These are phyloP conservation scores for Drosophila takahashii DNA, from an alignment of 1,140 invertebrate species.

Conservation along the genomic window DNA sequence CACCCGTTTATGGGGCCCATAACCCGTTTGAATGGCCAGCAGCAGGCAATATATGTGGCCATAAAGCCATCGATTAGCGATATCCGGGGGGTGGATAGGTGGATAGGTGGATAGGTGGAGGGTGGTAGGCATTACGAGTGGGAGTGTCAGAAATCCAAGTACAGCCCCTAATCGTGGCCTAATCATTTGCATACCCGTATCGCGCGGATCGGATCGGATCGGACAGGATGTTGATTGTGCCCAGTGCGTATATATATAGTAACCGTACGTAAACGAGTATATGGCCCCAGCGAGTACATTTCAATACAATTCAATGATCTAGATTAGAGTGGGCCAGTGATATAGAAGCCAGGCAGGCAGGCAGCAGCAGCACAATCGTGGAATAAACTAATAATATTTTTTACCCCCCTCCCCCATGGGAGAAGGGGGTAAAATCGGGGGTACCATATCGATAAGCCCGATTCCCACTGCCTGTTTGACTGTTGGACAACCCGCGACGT, in stretches of 20 bases:
- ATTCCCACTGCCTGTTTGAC: conserved; percentile 24
- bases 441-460: conserved; percentile 46
- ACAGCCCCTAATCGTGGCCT: conserved; percentile 37
- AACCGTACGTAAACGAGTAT: conserved; percentile 26
- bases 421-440: background rate
- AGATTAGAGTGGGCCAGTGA: conserved; percentile 66
- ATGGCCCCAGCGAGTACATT: conserved; percentile 48
- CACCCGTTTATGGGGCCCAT: conserved; percentile 29
- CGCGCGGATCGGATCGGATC: conserved; percentile 42
- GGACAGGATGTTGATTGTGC: conserved; percentile 74
- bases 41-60: conserved; percentile 12
- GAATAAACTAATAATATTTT: conserved; percentile 62
- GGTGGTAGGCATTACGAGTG: background rate
- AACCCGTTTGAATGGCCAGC: conserved; percentile 15
- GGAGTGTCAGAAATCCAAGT: conserved; percentile 20
- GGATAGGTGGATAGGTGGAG: too few relatives aligned
- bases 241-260: conserved; percentile 25
- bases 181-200: conserved; percentile 70
- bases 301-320: conserved; percentile 67
- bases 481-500: conserved; percentile 46
- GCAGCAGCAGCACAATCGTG: conserved; percentile 47
- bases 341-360: conserved; percentile 17
- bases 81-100: background rate
- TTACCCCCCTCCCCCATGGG: background rate
- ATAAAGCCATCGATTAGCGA: conserved; percentile 35